phyloP scores from a whole-genome alignment of 2,888 invertebrate species.

The Stratiomys singularior region DNA sequence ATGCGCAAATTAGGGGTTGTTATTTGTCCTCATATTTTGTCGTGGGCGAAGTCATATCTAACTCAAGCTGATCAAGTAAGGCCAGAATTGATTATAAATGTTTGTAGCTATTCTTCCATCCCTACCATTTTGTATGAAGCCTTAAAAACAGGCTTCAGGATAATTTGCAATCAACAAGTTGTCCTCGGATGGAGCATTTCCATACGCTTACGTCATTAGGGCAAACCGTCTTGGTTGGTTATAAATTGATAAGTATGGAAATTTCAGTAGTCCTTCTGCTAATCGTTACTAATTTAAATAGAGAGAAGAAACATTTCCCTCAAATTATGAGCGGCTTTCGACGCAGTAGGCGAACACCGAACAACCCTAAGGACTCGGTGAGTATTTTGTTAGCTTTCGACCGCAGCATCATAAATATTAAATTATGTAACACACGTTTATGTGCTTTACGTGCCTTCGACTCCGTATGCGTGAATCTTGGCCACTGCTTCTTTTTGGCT shows the following conservation, averaged over 20 bases:
- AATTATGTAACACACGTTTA: constrained; percentile 8
- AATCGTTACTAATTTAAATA: constrained; percentile 1
- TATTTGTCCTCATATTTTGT: too few species aligned
- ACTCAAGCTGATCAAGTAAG: too few species aligned
- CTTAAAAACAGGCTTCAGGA: neutral
- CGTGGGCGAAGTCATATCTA: too few species aligned
- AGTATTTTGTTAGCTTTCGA: neutral
- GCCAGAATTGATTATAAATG: too few species aligned
- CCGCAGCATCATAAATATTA: constrained; percentile 31
- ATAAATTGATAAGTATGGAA: neutral
- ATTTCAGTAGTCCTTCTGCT: neutral
- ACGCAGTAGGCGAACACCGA: too few species aligned
- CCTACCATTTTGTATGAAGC: too few species aligned
- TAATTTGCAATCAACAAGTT: constrained; percentile 8
- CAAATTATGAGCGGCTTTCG: too few species aligned
- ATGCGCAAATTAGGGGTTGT: too few species aligned
- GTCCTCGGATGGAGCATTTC: neutral
- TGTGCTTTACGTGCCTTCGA: constrained; percentile 15
- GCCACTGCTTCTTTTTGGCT: too few species aligned
- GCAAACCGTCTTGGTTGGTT: neutral
- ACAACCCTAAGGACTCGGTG: neutral
- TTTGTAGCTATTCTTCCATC: too few species aligned
- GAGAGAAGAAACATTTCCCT: too few species aligned
- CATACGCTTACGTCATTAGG: neutral
- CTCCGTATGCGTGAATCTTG: too few species aligned